Evolutionary conservation across 2,113 vertebrate species (phyloP).

Genomic region (Oxyruncus cristatus): DNA sequence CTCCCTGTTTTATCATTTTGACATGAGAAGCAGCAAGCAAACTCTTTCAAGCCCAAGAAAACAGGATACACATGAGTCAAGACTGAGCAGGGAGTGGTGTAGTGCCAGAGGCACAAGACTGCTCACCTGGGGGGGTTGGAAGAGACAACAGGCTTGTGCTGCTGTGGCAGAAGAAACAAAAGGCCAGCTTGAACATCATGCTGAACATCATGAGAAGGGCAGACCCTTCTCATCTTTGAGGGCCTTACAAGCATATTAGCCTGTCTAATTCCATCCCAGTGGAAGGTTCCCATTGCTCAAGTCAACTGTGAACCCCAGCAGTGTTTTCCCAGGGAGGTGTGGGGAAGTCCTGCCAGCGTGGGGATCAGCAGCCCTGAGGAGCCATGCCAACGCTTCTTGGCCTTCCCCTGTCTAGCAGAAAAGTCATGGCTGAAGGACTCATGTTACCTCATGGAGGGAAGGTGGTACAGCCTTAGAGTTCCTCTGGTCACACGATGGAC

Average conservation of each 20-base stretch:
- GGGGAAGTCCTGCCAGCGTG: neutral
- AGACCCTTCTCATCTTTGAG: neutral
- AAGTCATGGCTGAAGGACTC: neutral
- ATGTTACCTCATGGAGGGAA: neutral
- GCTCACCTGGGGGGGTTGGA: neutral
- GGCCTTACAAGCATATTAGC: neutral
- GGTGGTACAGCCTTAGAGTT: neutral
- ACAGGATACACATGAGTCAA: neutral
- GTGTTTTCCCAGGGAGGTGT: neutral
- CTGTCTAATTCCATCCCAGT: neutral
- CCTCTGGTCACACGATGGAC: fast-evolving
- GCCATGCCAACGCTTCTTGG: fast-evolving
- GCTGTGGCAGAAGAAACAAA: neutral
- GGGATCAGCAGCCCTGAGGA: neutral
- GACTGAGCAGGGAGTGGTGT: neutral
- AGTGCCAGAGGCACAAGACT: neutral
- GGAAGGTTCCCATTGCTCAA: neutral
- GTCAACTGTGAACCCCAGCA: neutral
- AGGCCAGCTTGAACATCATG: neutral
- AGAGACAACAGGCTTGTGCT: neutral
- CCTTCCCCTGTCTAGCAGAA: neutral
- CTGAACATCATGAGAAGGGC: neutral
- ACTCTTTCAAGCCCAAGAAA: neutral
- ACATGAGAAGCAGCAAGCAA: neutral
- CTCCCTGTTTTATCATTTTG: neutral